Evolutionary conservation across 2,888 invertebrate genomes (phyloP), one percentile per base, ranked within the genome.

Genomic region (Patella depressa): DNA sequence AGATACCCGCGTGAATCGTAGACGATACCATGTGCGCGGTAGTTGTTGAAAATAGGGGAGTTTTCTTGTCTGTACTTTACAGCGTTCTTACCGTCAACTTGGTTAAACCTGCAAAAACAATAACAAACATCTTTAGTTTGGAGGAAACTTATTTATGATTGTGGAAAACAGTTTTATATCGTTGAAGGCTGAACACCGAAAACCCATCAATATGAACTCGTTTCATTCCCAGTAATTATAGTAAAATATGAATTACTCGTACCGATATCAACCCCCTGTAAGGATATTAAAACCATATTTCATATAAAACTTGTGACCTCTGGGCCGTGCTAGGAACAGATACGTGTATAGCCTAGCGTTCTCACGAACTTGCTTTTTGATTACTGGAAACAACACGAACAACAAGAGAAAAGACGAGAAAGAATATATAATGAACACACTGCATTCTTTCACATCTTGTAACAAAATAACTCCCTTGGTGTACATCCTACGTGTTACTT

Each of bases 401-500:
- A 45, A 45, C 45, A 45, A 45, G 45, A 45, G 45, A 45, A 45
- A 45, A 5, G 45, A 45, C 45, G 45, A 45, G 45, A 45, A 45
- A 45, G 45, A 45, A 45, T 45, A 45, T 45, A 45, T 45, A 45
- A 45, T 45, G 45, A 45, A 45, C 45, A 45, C 45, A 45, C 7
- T 45, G 65, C 65, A 65, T 65, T 65, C 65, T 65, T 65, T 65
- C 65, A 65, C 65, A 65, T 65, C 65, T 11, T 65, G 24, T 65
- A 65, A 65, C 65, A 65, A 19, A 19, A 65, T 65, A 65, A 65
- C 65, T 24, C 65, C 65, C 24, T 65, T 24, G 11, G 65, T 19
- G 24, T 65, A 65, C 19, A 65, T 24, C 65, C 24, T 19, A 15
- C 14, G 65, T 24, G 24, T 65, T 65, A 24, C 24, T 19, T 24